These are phyloP conservation scores for Tetanocera ferruginea DNA, from an alignment of 2,888 invertebrate genomes.

Conservation along the genomic window DNA sequence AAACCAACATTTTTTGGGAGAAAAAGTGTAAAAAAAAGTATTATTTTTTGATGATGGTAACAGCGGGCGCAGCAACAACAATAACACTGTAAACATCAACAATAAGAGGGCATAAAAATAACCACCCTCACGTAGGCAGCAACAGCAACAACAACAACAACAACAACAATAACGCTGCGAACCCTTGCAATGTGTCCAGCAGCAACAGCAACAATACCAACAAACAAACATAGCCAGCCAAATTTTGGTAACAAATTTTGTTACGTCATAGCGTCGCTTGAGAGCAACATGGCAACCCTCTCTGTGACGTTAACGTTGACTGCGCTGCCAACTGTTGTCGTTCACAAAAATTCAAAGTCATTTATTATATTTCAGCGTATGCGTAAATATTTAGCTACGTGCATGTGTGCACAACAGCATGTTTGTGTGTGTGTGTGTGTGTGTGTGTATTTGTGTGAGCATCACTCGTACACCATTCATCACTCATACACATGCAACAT, in stretches of 20 bases:
- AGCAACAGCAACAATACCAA: background rate
- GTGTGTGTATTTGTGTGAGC: constrained; percentile 18
- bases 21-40: constrained; percentile 31
- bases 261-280: background rate
- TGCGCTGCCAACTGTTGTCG: constrained; percentile 38
- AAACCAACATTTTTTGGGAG: background rate
- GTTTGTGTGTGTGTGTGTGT: background rate
- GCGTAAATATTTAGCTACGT: constrained; percentile 4
- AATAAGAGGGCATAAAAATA: constrained; percentile 7
- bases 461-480: constrained; percentile 14
- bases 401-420: background rate
- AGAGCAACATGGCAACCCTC: constrained; percentile 42
- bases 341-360: constrained; percentile 48
- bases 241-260: background rate
- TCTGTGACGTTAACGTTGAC: constrained; percentile 12
- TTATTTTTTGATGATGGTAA: constrained; percentile 42
- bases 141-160: constrained; percentile 47
- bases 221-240: background rate
- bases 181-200: background rate
- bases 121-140: constrained; percentile 12
- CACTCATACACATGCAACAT: constrained; percentile 26
- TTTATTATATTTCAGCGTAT: constrained; percentile 28
- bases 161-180: constrained; percentile 25
- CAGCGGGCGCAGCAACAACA: constrained; percentile 35
- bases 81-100: background rate